phyloP scores from a whole-genome alignment of 2,113 vertebrate genomes.

The Glareola pratincola region DNA sequence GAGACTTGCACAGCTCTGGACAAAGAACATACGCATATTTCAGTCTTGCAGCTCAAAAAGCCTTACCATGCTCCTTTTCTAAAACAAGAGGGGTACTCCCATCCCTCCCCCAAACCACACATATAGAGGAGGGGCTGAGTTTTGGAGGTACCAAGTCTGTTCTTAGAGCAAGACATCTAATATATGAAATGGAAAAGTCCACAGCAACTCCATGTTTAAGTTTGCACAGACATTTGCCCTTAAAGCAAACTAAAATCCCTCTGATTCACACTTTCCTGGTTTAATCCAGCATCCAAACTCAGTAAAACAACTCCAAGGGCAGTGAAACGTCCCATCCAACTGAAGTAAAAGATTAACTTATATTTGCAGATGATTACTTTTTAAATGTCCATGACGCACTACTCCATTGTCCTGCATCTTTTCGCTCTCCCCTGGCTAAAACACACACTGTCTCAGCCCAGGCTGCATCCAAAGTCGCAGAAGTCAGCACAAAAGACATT shows the following conservation, averaged over 20 bases:
- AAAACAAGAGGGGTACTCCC: neutral
- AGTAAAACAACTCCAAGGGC: neutral
- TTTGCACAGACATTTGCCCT: conserved; percentile 14
- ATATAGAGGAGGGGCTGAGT: neutral
- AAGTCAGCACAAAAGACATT: neutral
- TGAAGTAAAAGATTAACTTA: neutral
- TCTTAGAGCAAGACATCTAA: neutral
- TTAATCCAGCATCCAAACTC: neutral
- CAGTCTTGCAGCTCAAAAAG: neutral
- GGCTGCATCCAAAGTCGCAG: neutral
- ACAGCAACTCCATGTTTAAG: neutral
- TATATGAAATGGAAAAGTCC: neutral
- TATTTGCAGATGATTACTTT: neutral
- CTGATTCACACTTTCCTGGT: neutral
- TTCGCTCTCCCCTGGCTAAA: neutral
- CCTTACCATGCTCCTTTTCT: neutral
- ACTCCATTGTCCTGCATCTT: neutral
- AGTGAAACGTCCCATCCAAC: neutral
- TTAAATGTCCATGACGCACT: neutral
- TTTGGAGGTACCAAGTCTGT: neutral
- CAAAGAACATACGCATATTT: neutral
- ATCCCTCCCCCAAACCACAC: neutral
- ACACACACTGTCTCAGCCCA: neutral
- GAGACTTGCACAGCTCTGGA: neutral
- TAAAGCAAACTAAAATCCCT: neutral